A percentile compares a stretch with the other conserved stretches of the same genome.
phyloP scores from a whole-genome alignment of 1,140 invertebrate species.

The Plectrocnemia conspersa region DNA sequence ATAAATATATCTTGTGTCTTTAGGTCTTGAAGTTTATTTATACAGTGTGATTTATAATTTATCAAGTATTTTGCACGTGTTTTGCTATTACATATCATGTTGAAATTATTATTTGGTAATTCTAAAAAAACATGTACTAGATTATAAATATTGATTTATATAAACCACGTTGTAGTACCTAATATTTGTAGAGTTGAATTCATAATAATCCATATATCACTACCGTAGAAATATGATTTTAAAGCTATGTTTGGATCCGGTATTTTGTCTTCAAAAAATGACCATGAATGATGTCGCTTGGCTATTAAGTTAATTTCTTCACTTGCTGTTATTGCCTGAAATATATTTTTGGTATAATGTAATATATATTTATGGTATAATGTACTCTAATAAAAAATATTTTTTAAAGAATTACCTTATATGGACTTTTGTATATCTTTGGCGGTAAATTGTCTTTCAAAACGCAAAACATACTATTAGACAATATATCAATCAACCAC shows the following conservation, averaged over 20 bases:
- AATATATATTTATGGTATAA: slow-evolving; percentile 8
- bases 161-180: slow-evolving; percentile 14
- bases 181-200: slow-evolving; percentile 26
- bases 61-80: slow-evolving; percentile 40
- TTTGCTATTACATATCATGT: slow-evolving; percentile 42
- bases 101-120: slow-evolving; percentile 38
- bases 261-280: background rate
- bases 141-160: background rate
- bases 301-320: slow-evolving; percentile 20
- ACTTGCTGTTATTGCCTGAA: slow-evolving; percentile 21
- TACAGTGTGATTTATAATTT: slow-evolving; percentile 41
- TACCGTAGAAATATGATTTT: slow-evolving; percentile 27
- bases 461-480: slow-evolving; percentile 57
- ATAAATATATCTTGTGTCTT: slow-evolving; percentile 42
- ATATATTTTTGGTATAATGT: slow-evolving; percentile 19
- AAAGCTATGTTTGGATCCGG: slow-evolving; percentile 17
- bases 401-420: slow-evolving; percentile 29
- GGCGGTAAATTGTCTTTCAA: slow-evolving; percentile 54
- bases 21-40: slow-evolving; percentile 40
- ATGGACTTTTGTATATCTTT: slow-evolving; percentile 34
- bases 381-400: slow-evolving; percentile 12
- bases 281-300: slow-evolving; percentile 24
- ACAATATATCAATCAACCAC: slow-evolving; percentile 39
- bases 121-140: slow-evolving; percentile 30
- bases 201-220: slow-evolving; percentile 27